These are phyloP conservation scores for Ferrisia virgata DNA, from an alignment of 2,888 invertebrate genomes.

Conservation along the genomic window DNA sequence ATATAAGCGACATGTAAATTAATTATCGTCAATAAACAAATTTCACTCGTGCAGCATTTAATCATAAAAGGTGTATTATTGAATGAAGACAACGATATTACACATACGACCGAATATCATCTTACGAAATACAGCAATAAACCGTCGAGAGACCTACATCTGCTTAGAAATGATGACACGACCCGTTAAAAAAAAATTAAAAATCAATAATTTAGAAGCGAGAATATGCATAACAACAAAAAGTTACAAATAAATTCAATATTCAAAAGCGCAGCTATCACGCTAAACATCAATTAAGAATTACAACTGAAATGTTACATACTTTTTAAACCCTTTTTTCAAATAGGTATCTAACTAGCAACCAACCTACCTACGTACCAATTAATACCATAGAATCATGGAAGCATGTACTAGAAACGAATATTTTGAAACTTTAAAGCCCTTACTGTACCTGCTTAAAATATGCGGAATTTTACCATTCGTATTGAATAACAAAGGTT, in stretches of 20 bases:
- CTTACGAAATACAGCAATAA: no score
- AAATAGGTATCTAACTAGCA: no score
- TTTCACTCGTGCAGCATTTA: neutral
- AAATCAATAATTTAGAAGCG: neutral
- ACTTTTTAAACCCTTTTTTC: neutral
- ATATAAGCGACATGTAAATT: neutral
- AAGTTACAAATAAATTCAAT: neutral
- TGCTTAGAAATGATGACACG: neutral
- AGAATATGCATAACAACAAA: neutral
- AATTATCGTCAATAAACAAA: neutral
- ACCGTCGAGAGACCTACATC: neutral
- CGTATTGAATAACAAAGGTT: conserved; percentile 9
- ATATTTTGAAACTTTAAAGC: neutral
- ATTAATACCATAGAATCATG: no score
- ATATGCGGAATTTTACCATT: neutral
- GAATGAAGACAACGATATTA: no score
- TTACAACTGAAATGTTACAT: neutral
- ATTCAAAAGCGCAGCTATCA: neutral
- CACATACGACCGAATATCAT: no score
- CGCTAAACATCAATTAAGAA: neutral
- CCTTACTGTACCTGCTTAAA: neutral
- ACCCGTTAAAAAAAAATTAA: neutral
- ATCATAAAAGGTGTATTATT: no score
- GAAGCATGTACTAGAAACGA: neutral
- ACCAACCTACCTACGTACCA: no score